These are phyloP conservation scores for Nomada flava DNA, from an alignment of 2,888 invertebrate species.

Conservation along the genomic window DNA sequence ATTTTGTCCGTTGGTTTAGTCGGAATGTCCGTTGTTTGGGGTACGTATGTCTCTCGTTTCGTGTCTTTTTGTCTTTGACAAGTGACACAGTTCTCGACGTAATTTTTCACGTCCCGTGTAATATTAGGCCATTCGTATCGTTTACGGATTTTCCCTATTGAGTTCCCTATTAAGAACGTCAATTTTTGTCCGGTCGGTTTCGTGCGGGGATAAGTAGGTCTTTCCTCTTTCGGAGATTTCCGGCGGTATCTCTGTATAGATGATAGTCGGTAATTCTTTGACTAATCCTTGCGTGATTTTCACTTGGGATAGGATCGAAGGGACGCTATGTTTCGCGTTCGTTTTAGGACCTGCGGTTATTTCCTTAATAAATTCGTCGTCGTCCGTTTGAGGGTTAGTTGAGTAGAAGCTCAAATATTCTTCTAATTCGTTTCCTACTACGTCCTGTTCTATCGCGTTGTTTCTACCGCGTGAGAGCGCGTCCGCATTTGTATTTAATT, in stretches of 20 bases:
- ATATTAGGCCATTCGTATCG: too few species aligned
- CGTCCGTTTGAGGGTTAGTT: neutral
- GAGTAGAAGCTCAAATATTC: neutral
- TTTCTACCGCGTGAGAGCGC: slow-evolving; percentile 18
- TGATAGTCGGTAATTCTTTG: neutral
- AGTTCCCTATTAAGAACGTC: too few species aligned
- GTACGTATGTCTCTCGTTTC: too few species aligned
- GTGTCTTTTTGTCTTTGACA: too few species aligned
- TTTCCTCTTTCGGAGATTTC: neutral
- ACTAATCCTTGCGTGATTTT: neutral
- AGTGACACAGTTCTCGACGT: too few species aligned
- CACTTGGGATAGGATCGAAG: neutral
- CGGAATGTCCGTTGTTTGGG: too few species aligned
- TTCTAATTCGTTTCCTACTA: slow-evolving; percentile 4
- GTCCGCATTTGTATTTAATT: slow-evolving; percentile 42
- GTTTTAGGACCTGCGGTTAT: neutral
- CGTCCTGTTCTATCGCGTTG: neutral
- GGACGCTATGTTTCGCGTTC: neutral
- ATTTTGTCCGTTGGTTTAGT: neutral
- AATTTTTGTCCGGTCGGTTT: neutral
- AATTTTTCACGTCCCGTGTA: too few species aligned
- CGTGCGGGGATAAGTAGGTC: neutral
- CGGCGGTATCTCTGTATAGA: neutral
- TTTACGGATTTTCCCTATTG: too few species aligned
- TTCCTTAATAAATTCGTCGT: slow-evolving; percentile 6